phyloP scores from a whole-genome alignment of 2,113 vertebrate genomes.

The Nycticebus coucang region DNA sequence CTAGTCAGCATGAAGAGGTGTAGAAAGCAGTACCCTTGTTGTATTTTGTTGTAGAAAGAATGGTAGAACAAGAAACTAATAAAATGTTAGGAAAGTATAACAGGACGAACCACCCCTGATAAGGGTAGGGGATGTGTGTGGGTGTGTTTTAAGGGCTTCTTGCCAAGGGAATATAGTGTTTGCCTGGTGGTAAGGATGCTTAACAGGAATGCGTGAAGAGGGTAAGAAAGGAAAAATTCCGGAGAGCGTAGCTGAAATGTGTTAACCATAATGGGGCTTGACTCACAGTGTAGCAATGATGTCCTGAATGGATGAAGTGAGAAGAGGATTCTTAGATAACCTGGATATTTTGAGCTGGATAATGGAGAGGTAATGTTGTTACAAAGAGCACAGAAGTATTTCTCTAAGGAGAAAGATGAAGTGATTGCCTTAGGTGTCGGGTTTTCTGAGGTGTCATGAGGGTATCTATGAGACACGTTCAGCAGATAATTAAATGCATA shows the following conservation, averaged over 20 bases:
- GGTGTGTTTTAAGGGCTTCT: neutral
- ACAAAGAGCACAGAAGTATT: neutral
- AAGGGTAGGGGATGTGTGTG: neutral
- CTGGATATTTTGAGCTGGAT: neutral
- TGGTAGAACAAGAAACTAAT: neutral
- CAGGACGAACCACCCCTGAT: neutral
- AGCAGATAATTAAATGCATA: neutral
- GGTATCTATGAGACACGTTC: neutral
- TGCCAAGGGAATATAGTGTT: neutral
- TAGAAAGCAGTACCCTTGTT: neutral
- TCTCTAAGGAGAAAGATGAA: neutral
- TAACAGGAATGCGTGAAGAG: neutral
- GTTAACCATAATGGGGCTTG: neutral
- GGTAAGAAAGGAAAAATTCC: neutral
- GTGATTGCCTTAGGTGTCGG: neutral
- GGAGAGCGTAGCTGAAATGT: neutral
- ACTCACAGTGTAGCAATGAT: neutral
- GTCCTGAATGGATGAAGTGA: too few species aligned
- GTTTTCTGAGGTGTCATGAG: neutral
- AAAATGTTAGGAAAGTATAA: neutral
- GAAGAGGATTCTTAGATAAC: neutral
- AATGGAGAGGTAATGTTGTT: neutral
- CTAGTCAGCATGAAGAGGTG: neutral
- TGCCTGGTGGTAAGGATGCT: neutral
- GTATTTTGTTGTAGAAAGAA: conserved; percentile 1